Evolutionary conservation across 2,888 invertebrate species (phyloP).

Genomic region (Syrista parreyssii): DNA sequence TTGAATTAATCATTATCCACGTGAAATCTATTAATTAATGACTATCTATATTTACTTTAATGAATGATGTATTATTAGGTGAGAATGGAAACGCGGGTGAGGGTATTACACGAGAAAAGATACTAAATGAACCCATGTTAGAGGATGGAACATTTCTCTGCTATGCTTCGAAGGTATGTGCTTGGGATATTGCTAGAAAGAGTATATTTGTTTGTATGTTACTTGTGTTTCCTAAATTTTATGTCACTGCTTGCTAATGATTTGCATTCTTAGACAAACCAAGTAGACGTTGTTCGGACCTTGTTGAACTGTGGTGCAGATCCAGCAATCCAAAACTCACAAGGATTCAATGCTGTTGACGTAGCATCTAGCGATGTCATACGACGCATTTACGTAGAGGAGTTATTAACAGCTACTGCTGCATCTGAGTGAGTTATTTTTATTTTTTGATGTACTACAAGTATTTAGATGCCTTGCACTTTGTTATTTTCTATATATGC

Average conservation of each 20-base stretch:
- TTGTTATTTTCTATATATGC: constrained; percentile 6
- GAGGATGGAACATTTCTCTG: constrained; percentile 70
- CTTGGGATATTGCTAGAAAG: neutral
- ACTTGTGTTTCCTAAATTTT: neutral
- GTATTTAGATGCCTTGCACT: neutral
- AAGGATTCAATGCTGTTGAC: constrained; percentile 70
- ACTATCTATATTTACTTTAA: constrained; percentile 10
- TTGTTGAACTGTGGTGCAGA: constrained; percentile 72
- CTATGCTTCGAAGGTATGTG: constrained; percentile 68
- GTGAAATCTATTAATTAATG: constrained; percentile 4
- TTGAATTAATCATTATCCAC: neutral
- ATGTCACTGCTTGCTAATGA: neutral
- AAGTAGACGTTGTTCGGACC: constrained; percentile 71
- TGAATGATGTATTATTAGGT: constrained; percentile 43
- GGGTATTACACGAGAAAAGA: constrained; percentile 64
- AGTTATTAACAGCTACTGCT: constrained; percentile 72
- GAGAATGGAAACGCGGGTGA: constrained; percentile 59
- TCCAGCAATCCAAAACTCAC: constrained; percentile 70
- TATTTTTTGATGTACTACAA: neutral
- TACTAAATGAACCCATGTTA: constrained; percentile 66
- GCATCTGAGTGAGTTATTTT: constrained; percentile 69
- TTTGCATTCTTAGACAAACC: constrained; percentile 63
- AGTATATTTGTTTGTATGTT: neutral
- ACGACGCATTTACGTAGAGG: constrained; percentile 71
- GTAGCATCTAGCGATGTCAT: constrained; percentile 67